These are phyloP conservation scores for Ochotona curzoniae DNA, from an alignment of 2,113 vertebrate species.

Conservation along the genomic window DNA sequence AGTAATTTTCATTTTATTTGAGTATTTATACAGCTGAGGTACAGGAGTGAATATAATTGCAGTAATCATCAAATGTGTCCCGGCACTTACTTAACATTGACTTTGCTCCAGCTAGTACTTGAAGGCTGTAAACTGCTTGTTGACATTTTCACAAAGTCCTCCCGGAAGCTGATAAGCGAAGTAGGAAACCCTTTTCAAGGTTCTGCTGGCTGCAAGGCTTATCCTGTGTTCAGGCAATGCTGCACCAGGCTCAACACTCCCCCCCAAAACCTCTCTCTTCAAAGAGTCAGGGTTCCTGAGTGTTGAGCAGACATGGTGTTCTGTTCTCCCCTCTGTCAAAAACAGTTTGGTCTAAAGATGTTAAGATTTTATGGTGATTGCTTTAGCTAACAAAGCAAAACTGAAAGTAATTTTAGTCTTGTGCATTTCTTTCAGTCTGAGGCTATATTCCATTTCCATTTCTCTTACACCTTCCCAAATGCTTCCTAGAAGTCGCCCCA, in stretches of 20 bases:
- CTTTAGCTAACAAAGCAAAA: neutral
- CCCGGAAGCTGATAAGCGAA: neutral
- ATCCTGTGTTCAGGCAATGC: neutral
- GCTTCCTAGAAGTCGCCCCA: neutral
- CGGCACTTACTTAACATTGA: neutral
- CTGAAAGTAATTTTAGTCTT: neutral
- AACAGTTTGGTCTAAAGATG: neutral
- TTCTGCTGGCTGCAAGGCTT: neutral
- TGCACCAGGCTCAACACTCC: neutral
- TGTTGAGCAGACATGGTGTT: neutral
- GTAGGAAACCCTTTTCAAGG: neutral
- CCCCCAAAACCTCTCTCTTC: neutral
- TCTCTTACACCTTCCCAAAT: neutral
- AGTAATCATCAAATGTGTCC: neutral
- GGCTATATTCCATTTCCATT: too few species aligned
- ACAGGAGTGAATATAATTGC: neutral
- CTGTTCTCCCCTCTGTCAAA: neutral
- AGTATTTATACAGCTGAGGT: neutral
- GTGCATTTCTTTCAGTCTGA: too few species aligned
- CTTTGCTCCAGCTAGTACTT: neutral
- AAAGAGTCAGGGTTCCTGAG: neutral
- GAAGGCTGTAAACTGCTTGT: neutral
- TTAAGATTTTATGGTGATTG: neutral
- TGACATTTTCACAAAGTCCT: neutral
- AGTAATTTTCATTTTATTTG: slow-evolving; percentile 29